Base-by-base conservation (phyloP, 2,797 vertebrate species). In the Lophotriccus pileatus region DNA sequence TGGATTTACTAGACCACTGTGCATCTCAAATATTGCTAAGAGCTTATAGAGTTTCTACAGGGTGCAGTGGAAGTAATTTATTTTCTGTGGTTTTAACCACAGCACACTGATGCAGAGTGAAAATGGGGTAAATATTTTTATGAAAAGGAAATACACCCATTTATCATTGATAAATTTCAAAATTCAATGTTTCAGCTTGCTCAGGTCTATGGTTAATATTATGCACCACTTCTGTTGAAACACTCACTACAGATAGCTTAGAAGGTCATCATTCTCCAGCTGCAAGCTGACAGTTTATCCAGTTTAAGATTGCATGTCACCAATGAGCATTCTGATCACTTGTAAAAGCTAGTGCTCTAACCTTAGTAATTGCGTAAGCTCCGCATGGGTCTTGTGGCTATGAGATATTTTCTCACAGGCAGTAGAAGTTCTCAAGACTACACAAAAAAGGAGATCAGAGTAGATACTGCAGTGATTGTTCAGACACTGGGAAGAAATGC, bases 201-300 rank as follows among this genome's bases (percentile, higher is more conserved):
- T 93, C 23, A 75, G 43, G 34, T 82, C 56, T 74, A 11, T 63
- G 20, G 63, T 87, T 82, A 89, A 53, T 90, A 43, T n/a, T 74
- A 63, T 47, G n/a, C 44, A 84, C 60, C 3, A 0, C 41, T 95
- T 90, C 68, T 87, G 64, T 53, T 82, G 55, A 72, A 89, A 15
- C n/a, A 88, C 15, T 79, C 28, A 49, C 44, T 88, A 41, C 63
- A 82, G 55, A 84, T 46, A 82, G 28, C 56, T 86, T 55, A 70
- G 66, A 66, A 89, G 34, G 50, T 85, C 41, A 79, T 74, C 66
- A 52, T 27, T 90, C 27, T 73, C 27, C 74, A 89, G 55, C 39
- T 95, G 50, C 81, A 92, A 84, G 69, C 39, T 92, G 43, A 85
- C 55, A 75, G 62, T 78, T 82, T 84, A 83, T 70, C 84, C 62